phyloP scores from a whole-genome alignment of 2,113 vertebrate species.

The Callipepla squamata region DNA sequence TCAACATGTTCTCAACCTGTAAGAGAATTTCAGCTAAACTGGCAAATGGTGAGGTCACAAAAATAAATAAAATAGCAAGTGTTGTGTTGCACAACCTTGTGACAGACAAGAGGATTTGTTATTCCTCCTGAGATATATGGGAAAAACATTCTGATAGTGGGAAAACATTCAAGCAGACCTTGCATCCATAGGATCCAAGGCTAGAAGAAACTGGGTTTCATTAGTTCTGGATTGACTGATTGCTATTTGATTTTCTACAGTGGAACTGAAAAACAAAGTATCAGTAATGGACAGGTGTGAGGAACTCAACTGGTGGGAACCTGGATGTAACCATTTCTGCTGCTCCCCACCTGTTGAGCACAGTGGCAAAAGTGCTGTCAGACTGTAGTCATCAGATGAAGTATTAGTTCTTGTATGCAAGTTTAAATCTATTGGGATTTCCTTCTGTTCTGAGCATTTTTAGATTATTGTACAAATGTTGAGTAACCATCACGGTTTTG shows the following conservation, averaged over 20 bases:
- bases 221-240: not conserved
- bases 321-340: not conserved
- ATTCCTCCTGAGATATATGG: not conserved
- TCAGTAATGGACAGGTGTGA: not conserved
- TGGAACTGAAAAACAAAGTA: too few species aligned
- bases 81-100: not conserved
- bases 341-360: not conserved
- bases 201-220: not conserved
- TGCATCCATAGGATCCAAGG: not conserved
- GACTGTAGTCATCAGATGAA: not conserved
- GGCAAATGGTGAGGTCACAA: not conserved
- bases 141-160: not conserved
- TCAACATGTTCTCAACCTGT: not conserved
- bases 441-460: not conserved
- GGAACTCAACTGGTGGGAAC: not conserved
- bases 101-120: not conserved
- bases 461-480: not conserved
- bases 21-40: not conserved
- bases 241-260: not conserved
- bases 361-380: not conserved
- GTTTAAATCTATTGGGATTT: not conserved
- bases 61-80: not conserved
- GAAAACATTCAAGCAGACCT: not conserved
- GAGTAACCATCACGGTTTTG: not conserved
- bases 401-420: not conserved